Base-by-base conservation (phyloP, 2,888 invertebrate species). In the Parthenolecanium corni region DNA sequence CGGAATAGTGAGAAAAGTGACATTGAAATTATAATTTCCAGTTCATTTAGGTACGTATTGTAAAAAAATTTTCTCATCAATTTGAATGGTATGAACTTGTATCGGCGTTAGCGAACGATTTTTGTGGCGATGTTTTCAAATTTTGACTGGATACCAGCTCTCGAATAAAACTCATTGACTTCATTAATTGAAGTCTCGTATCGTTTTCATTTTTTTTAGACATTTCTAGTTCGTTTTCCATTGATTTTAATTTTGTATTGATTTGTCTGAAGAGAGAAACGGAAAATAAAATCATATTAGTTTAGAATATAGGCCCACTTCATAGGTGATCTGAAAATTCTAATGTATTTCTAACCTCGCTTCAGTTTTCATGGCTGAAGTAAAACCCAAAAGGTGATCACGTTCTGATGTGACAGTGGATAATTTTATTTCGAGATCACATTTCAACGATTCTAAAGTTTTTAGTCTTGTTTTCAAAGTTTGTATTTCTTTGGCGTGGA, bases 141-240 rank as follows among this genome's bases (percentile, higher is more conserved):
- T 44, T 18, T 16, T 44, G 24, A 24, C 23, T 21, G 16, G 23
- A 38, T 3, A 57, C 25, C 14, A 61, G 23, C 23, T 61, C 61
- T 40, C 51, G 47, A 9, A 61, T 51, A 11, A 61, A 61, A 18
- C 49, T 16, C 61, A 61, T 61, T 20, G 49, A 61, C 23, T 61
- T 61, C 3, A 51, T 51, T 23, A 61, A 12, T 38, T 61, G 51
- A 21, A 49, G 38, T n/a, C 24, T 25, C 21, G 61, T 51, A 38
- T 61, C 51, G 20, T 24, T 24, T 61, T 61, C 38, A 38, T 38
- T 51, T 38, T 49, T 51, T 47, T 51, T 49, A 11, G 40, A 36
- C 36, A 21, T 24, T 61, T 61, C 21, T 4, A 61, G 18, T 40
- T 61, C 61, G 23, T 51, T 23, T 51, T 61, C 47, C 31, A 61